Evolutionary conservation across 2,797 vertebrate species (phyloP).

Genomic region (Cuculus canorus): DNA sequence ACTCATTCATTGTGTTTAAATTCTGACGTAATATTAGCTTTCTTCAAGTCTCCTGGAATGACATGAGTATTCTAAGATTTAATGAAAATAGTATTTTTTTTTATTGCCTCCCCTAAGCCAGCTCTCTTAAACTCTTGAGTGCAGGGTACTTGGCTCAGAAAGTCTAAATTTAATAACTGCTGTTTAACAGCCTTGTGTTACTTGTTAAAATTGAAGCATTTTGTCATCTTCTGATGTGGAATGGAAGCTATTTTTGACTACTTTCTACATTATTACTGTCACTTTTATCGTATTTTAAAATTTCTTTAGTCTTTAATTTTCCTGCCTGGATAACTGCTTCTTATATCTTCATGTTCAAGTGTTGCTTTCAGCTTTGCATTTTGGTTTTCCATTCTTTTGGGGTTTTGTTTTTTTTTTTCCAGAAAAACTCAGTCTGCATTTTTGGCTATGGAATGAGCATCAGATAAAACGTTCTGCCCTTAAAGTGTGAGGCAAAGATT

Average conservation of each 20-base stretch:
- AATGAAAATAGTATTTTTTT: neutral
- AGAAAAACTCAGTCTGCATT: neutral
- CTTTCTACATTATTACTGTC: neutral
- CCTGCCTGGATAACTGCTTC: neutral
- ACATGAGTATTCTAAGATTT: neutral
- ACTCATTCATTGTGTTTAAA: neutral
- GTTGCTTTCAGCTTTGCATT: neutral
- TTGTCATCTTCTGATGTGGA: constrained; percentile 1
- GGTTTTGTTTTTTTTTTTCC: neutral
- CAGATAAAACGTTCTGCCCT: neutral
- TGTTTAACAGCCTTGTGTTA: neutral
- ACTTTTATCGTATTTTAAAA: neutral
- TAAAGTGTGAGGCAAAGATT: neutral
- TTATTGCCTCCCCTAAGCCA: neutral
- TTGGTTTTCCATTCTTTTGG: neutral
- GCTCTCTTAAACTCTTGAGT: neutral
- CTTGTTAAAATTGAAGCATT: neutral
- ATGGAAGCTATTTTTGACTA: neutral
- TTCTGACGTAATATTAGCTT: neutral
- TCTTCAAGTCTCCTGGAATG: neutral
- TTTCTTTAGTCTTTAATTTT: neutral
- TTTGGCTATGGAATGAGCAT: neutral
- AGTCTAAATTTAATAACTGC: neutral
- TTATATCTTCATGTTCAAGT: neutral
- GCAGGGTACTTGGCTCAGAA: neutral